Evolutionary conservation across 2,797 vertebrate species (phyloP).

Genomic region (Hemitrygon akajei): DNA sequence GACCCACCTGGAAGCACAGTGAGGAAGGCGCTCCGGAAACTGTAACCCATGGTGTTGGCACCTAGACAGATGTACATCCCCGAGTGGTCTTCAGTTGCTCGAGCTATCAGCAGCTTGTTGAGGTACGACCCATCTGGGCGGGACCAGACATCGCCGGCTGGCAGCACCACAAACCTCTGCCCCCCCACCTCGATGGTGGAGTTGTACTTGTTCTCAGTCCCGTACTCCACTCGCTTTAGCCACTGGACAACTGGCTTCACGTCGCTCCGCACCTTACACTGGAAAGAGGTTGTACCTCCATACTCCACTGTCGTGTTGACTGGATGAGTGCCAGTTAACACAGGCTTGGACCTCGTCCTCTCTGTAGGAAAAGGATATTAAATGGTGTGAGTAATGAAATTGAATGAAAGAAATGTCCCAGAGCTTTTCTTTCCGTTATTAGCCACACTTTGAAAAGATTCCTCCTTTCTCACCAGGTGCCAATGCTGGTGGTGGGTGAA

Average conservation of each 20-base stretch:
- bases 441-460: neutral
- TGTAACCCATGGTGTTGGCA: slow-evolving; percentile 56
- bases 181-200: slow-evolving; percentile 52
- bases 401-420: neutral
- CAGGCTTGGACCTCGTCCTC: slow-evolving; percentile 51
- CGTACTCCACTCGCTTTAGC: slow-evolving; percentile 51
- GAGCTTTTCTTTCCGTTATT: neutral
- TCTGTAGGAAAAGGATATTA: slow-evolving; percentile 41
- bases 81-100: slow-evolving; percentile 51
- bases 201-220: slow-evolving; percentile 49
- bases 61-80: slow-evolving; percentile 58
- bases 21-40: slow-evolving; percentile 53
- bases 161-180: slow-evolving; percentile 52
- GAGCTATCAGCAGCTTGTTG: slow-evolving; percentile 53
- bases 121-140: slow-evolving; percentile 55
- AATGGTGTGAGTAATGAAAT: neutral
- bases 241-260: slow-evolving; percentile 55
- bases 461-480: neutral
- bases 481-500: neutral
- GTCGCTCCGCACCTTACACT: slow-evolving; percentile 54
- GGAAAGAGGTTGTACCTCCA: slow-evolving; percentile 53
- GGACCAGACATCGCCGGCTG: slow-evolving; percentile 53
- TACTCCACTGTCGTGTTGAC: slow-evolving; percentile 55
- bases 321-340: slow-evolving; percentile 51
- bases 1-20: slow-evolving; percentile 53